A percentile compares a stretch with the other conserved stretches of the same genome.
These are phyloP conservation scores for Mongoloraphidia duomilia DNA, from an alignment of 2,888 invertebrate genomes.

Conservation along the genomic window DNA sequence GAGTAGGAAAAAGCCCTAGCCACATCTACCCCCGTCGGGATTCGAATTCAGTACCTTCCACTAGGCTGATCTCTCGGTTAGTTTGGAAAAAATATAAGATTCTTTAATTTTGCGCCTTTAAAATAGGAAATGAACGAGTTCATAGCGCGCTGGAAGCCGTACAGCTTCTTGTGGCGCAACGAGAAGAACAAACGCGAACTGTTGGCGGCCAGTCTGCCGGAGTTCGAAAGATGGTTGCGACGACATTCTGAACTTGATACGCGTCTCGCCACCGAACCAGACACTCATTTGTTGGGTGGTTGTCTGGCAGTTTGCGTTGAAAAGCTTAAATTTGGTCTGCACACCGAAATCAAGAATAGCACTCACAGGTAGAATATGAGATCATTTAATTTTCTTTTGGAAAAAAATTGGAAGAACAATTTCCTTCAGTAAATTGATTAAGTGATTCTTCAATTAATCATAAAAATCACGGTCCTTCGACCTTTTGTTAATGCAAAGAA, in stretches of 20 bases:
- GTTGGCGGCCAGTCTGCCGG: slow-evolving; percentile 53
- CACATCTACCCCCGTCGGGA: too few relatives aligned
- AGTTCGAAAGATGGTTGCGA: slow-evolving; percentile 60
- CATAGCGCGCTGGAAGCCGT: slow-evolving; percentile 75
- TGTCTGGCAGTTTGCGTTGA: slow-evolving; percentile 69
- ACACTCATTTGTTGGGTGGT: slow-evolving; percentile 51
- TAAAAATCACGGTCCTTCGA: background rate
- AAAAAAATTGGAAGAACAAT: background rate
- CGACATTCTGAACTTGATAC: slow-evolving; percentile 65
- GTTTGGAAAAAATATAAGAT: background rate
- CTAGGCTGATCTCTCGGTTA: background rate
- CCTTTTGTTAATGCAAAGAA: background rate
- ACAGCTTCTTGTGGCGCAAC: slow-evolving; percentile 77
- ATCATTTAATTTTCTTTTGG: background rate
- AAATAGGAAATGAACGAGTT: slow-evolving; percentile 64
- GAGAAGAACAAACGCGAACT: slow-evolving; percentile 67
- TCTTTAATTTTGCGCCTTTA: slow-evolving; percentile 14
- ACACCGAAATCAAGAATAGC: slow-evolving; percentile 64
- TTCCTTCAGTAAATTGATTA: background rate
- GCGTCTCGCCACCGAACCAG: slow-evolving; percentile 56
- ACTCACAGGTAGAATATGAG: slow-evolving; percentile 23
- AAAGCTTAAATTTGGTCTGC: slow-evolving; percentile 70
- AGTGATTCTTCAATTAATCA: background rate
- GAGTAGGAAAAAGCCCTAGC: too few relatives aligned
- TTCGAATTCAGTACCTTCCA: background rate